phyloP scores from a whole-genome alignment of 1,140 invertebrate species.

The Chlorops oryzae region DNA sequence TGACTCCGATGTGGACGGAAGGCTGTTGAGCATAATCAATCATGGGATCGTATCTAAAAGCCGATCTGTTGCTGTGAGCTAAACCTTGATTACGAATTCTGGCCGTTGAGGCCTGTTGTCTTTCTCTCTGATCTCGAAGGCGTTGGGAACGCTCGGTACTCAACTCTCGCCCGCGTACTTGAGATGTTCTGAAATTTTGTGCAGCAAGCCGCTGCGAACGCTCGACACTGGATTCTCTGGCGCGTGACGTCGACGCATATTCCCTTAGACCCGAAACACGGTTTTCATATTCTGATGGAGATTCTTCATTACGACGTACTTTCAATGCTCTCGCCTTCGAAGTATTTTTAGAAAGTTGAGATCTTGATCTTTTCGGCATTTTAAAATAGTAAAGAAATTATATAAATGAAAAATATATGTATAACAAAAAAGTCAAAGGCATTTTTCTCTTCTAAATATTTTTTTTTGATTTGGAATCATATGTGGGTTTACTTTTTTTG shows the following conservation, averaged over 20 bases:
- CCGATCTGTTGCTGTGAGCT: conserved; percentile 1
- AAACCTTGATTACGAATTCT: conserved; percentile 14
- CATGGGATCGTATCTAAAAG: conserved; percentile 22
- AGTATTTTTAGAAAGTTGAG: too few relatives aligned
- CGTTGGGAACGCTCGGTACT: conserved; percentile 19
- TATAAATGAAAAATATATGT: too few relatives aligned
- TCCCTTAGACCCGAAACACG: background rate
- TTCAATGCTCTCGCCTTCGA: background rate
- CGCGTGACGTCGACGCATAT: background rate
- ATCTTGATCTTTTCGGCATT: too few relatives aligned
- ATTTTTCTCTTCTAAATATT: too few relatives aligned
- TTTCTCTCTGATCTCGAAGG: conserved; percentile 20
- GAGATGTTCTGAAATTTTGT: too few relatives aligned
- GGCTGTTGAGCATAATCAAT: conserved; percentile 28
- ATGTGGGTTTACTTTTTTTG: too few relatives aligned
- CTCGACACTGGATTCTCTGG: background rate
- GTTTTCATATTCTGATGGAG: background rate
- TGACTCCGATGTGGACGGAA: conserved; percentile 26
- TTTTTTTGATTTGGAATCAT: too few relatives aligned
- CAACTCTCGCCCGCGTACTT: background rate
- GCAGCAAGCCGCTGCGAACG: conserved; percentile 1
- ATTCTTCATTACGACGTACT: background rate
- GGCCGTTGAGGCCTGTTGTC: conserved; percentile 24
- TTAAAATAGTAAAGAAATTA: too few relatives aligned
- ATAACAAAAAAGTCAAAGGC: too few relatives aligned